phyloP scores from a whole-genome alignment of 2,113 vertebrate species.

The Noturus placidus region DNA sequence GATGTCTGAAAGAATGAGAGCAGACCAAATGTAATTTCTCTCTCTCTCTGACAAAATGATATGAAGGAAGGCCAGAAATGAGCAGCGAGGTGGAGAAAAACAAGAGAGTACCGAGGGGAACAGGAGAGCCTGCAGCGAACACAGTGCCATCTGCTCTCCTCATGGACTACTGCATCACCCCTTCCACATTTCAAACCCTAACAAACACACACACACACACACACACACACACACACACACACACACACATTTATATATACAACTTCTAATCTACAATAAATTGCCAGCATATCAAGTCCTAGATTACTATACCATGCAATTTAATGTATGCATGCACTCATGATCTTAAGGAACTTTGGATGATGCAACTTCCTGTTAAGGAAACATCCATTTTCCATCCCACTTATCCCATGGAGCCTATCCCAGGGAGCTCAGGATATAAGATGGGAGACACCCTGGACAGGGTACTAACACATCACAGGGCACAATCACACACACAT shows the following conservation, averaged over 20 bases:
- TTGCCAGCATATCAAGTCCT: not conserved
- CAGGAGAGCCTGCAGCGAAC: conserved; percentile 35
- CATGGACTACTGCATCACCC: conserved; percentile 10
- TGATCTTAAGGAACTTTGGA: no score
- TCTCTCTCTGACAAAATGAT: not conserved
- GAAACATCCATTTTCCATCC: no score
- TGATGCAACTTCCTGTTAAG: no score
- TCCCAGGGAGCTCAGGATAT: no score
- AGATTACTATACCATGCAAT: not conserved
- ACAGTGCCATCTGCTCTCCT: conserved; percentile 45
- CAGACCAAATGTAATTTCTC: conserved; percentile 28
- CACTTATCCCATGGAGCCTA: no score
- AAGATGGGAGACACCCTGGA: no score
- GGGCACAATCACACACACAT: no score
- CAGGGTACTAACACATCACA: no score
- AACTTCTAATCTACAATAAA: not conserved
- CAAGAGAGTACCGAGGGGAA: conserved; percentile 33
- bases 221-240: no score
- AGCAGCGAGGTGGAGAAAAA: conserved; percentile 9
- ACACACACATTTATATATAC: not conserved
- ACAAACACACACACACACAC: not conserved
- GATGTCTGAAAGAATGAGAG: conserved; percentile 25
- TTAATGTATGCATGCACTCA: not conserved
- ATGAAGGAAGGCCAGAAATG: not conserved
- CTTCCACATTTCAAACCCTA: not conserved